A percentile compares a stretch with the other conserved stretches of the same genome.
Evolutionary conservation across 1,140 invertebrate species (phyloP).

Genomic region (Drosophila insularis): DNA sequence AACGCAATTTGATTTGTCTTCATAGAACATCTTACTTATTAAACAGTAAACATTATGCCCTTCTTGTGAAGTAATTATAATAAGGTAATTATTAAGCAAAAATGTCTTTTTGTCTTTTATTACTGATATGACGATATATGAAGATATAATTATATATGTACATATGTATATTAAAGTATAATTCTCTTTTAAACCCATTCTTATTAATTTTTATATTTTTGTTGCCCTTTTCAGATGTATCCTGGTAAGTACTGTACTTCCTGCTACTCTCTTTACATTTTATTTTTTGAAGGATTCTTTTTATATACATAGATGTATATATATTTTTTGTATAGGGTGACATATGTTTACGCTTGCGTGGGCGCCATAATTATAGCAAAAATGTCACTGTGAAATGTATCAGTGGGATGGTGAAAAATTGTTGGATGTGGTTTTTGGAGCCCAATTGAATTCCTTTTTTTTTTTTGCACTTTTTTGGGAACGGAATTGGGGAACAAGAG

Average conservation of each 20-base stretch:
- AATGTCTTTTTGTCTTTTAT: too few relatives aligned
- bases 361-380: conserved; percentile 51
- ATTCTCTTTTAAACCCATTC: too few relatives aligned
- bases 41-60: too few relatives aligned
- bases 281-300: not conserved
- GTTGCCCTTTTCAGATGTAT: not conserved
- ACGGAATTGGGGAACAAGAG: conserved; percentile 14
- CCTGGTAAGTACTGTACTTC: conserved; percentile 14
- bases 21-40: too few relatives aligned
- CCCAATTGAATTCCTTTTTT: not conserved
- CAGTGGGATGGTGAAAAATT: not conserved
- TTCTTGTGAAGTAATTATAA: too few relatives aligned
- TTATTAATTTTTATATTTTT: not conserved
- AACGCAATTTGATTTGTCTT: too few relatives aligned
- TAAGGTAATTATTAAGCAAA: too few relatives aligned
- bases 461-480: conserved; percentile 16
- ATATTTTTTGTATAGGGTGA: conserved; percentile 15
- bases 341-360: conserved; percentile 51
- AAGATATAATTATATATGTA: too few relatives aligned
- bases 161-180: too few relatives aligned
- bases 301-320: not conserved
- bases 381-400: conserved; percentile 19
- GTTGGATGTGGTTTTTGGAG: conserved; percentile 29
- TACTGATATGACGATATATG: too few relatives aligned
- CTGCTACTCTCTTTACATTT: conserved; percentile 8